These are phyloP conservation scores for Charaxes varanes DNA, from an alignment of 1,140 invertebrate genomes.

Conservation along the genomic window DNA sequence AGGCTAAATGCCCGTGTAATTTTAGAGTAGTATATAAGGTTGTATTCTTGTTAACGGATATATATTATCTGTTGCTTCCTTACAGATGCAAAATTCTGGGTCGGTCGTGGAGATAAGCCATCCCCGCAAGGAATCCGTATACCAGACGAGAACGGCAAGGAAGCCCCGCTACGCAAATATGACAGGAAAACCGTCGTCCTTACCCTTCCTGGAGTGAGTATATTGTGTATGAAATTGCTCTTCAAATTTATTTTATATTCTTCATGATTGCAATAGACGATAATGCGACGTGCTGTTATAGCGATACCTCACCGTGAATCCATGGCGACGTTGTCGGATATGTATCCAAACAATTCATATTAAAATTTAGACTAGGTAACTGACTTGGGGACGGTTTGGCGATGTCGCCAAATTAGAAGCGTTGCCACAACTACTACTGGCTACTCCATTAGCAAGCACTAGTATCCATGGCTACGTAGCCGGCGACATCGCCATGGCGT, in stretches of 20 bases:
- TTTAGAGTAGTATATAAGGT: background rate
- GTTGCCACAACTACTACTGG: too few relatives aligned
- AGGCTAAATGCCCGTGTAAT: background rate
- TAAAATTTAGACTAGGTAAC: too few relatives aligned
- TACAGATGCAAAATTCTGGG: slow-evolving; percentile 94
- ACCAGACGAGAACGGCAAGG: slow-evolving; percentile 92
- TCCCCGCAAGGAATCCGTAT: slow-evolving; percentile 86
- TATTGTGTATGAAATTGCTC: slow-evolving; percentile 12
- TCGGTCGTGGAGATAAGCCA: slow-evolving; percentile 84
- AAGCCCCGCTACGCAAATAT: slow-evolving; percentile 84
- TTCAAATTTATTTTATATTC: background rate
- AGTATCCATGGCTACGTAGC: too few relatives aligned
- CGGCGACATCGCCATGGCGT: too few relatives aligned
- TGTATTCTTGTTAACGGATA: background rate
- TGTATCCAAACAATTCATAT: too few relatives aligned
- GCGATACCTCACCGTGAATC: too few relatives aligned
- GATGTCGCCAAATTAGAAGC: too few relatives aligned
- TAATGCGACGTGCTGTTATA: too few relatives aligned
- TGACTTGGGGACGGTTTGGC: too few relatives aligned
- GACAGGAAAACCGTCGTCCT: slow-evolving; percentile 90
- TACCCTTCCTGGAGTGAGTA: slow-evolving; percentile 84
- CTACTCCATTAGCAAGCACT: too few relatives aligned
- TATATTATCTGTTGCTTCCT: slow-evolving; percentile 16
- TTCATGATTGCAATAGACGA: too few relatives aligned
- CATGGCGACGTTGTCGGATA: too few relatives aligned